Evolutionary conservation across 2,888 invertebrate species (phyloP), one percentile per base, ranked within the genome.

Genomic region (Euplagia quadripunctaria): DNA sequence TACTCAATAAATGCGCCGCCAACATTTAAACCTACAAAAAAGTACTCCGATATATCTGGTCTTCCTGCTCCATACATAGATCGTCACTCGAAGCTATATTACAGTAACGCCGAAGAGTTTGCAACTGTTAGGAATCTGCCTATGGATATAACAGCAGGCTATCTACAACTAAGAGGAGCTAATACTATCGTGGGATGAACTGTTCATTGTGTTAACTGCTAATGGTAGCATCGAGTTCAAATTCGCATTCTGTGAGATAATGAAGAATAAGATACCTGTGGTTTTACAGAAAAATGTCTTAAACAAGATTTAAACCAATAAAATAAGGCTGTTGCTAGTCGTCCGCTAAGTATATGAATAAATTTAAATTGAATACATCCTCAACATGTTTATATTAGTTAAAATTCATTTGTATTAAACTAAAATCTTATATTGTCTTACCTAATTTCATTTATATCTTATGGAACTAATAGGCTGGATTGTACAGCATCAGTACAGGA

Each of bases 1-100:
- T 98, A 98, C 86, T 97, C 97, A 43, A 97, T 99, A 79, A 99
- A 99, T 93, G 98, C 99, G 46, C 99, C 99, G 16, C 99, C 99
- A 61, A 98, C 98, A 58, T 98, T 99, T 89, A 97, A 97, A 89
- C 99, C 99, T 7, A 97, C 98, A 0, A 99, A 99, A 88, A 99
- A 99, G 87, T 99, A 99, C 92, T 99, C 99, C 0, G 99, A 99
- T 89, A 97, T 99, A 79, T 98, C 98, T 72, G 99, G 99, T 0
- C 92, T 99, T 52, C 97, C 97, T 64, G 98, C 99, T 43, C 97
- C 97, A 17, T 99, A 99, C 87, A 98, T 98, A 81, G 99, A 99
- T 94, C 98, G 99, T 6, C 98, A 98, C 89, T 98, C 98, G 0
- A 98, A 99, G 89, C 94, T 99, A 9, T 97, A 97, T 80, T 99